Evolutionary conservation across 2,888 invertebrate species (phyloP).

Genomic region (Plagodis dolabraria): DNA sequence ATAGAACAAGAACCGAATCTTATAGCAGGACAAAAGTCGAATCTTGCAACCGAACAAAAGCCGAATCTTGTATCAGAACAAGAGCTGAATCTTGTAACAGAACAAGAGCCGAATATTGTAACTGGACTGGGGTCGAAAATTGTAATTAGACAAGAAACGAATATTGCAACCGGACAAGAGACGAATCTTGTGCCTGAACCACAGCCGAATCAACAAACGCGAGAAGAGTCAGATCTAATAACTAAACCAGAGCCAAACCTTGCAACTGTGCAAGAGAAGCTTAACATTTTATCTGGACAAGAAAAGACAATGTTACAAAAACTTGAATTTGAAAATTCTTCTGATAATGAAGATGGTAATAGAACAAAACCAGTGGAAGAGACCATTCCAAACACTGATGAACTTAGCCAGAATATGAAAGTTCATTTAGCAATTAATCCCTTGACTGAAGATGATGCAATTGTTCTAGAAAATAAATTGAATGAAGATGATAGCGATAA

Average conservation of each 20-base stretch:
- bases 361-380: background rate
- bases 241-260: too few relatives aligned
- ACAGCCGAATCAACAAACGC: too few relatives aligned
- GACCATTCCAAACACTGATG: constrained; percentile 1
- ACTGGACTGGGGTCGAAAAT: background rate
- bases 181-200: background rate
- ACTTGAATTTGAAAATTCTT: background rate
- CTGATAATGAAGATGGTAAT: background rate
- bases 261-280: too few relatives aligned
- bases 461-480: constrained; percentile 13
- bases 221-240: too few relatives aligned
- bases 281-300: too few relatives aligned
- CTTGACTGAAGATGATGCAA: constrained; percentile 27
- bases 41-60: too few relatives aligned
- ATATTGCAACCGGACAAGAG: background rate
- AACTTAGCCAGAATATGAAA: constrained; percentile 39
- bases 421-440: constrained; percentile 59
- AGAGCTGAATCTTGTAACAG: too few relatives aligned
- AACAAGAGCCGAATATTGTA: background rate
- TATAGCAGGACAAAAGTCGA: too few relatives aligned
- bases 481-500: constrained; percentile 9
- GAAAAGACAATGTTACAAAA: too few relatives aligned
- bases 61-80: too few relatives aligned
- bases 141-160: background rate
- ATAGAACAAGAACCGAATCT: too few relatives aligned